phyloP scores from a whole-genome alignment of 2,113 vertebrate genomes.

The Buteo buteo region DNA sequence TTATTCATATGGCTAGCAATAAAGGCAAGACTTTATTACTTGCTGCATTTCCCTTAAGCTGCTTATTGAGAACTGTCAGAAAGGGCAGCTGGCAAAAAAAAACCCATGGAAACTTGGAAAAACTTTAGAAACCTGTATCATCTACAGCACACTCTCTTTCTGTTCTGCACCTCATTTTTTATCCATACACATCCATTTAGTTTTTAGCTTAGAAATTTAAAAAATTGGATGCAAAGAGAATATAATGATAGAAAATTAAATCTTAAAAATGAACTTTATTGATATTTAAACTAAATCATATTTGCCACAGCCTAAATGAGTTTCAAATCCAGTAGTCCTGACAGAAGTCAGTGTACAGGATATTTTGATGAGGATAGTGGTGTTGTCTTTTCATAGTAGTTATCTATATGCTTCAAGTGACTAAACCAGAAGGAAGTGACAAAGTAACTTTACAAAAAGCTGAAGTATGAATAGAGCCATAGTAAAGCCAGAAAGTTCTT shows the following conservation, averaged over 20 bases:
- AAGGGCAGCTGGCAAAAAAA: background rate
- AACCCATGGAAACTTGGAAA: background rate
- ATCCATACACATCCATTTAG: background rate
- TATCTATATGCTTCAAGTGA: background rate
- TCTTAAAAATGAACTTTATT: background rate
- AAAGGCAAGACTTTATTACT: background rate
- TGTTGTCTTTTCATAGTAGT: background rate
- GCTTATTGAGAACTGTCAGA: background rate
- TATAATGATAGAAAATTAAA: background rate
- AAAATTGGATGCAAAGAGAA: background rate
- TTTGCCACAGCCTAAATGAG: background rate
- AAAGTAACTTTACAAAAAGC: background rate
- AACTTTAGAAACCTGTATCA: background rate
- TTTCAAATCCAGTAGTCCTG: background rate
- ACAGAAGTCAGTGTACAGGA: background rate
- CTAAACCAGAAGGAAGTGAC: background rate
- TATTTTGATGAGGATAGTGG: background rate
- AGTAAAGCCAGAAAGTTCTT: background rate
- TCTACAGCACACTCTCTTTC: accelerated
- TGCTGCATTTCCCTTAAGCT: background rate
- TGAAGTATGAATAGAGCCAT: background rate
- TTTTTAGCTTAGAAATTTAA: background rate
- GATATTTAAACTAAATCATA: background rate
- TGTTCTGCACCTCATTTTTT: background rate
- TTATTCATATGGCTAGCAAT: background rate